phyloP scores from a whole-genome alignment of 2,888 invertebrate genomes.

The Plutella xylostella region DNA sequence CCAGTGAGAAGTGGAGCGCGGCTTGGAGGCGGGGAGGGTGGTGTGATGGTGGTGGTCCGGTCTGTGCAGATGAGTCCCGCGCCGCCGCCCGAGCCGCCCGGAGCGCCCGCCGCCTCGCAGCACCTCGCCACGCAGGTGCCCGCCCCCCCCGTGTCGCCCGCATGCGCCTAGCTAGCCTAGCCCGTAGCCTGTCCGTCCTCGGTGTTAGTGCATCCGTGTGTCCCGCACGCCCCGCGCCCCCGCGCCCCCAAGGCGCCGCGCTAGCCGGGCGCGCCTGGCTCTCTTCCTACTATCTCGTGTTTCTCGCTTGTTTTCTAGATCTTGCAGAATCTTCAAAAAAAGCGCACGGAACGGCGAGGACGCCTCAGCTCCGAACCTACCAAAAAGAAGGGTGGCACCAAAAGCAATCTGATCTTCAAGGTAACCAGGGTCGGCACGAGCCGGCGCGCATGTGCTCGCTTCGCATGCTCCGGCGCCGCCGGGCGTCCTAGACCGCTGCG shows the following conservation, averaged over 20 bases:
- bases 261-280: slow-evolving; percentile 62
- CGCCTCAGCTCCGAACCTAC: slow-evolving; percentile 93
- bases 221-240: slow-evolving; percentile 39
- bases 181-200: slow-evolving; percentile 46
- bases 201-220: slow-evolving; percentile 62
- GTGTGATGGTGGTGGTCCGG: slow-evolving; percentile 57
- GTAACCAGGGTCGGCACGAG: slow-evolving; percentile 81
- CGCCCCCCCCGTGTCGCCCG: slow-evolving; percentile 16
- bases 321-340: slow-evolving; percentile 99
- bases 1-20: slow-evolving; percentile 64
- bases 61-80: slow-evolving; percentile 65
- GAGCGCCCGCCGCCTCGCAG: slow-evolving; percentile 21
- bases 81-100: slow-evolving; percentile 52
- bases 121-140: slow-evolving; percentile 10
- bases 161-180: slow-evolving; percentile 43
- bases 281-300: slow-evolving; percentile 85
- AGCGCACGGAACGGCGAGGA: slow-evolving; percentile 97
- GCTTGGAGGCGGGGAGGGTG: slow-evolving; percentile 40
- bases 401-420: slow-evolving; percentile 99
- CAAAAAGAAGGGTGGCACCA: slow-evolving; percentile 94
- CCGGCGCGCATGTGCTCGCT: slow-evolving; percentile 70
- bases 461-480: slow-evolving; percentile 63
- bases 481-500: slow-evolving; percentile 63
- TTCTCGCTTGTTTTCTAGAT: slow-evolving; percentile 95
- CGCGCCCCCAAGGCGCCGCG: slow-evolving; percentile 40